phyloP scores from a whole-genome alignment of 2,797 vertebrate species.

The Taenioides sp. region DNA sequence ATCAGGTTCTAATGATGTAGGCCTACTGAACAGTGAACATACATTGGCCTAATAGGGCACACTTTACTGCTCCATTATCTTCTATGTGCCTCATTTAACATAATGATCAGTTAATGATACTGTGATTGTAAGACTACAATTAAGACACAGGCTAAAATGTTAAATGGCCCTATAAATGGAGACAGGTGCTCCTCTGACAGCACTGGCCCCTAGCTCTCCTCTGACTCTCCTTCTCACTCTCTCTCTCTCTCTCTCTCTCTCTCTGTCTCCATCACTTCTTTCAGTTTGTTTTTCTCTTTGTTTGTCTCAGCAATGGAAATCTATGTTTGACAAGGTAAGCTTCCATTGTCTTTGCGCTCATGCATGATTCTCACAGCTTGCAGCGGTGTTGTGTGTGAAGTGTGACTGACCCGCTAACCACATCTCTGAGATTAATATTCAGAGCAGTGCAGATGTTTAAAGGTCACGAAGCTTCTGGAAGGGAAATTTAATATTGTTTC shows the following conservation, averaged over 20 bases:
- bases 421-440: conserved; percentile 12
- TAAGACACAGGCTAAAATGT: conserved; percentile 9
- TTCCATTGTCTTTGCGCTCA: background rate
- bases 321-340: conserved; percentile 96
- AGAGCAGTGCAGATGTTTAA: conserved; percentile 25
- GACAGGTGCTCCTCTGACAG: conserved; percentile 41
- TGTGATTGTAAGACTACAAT: conserved; percentile 20
- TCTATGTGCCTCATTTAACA: conserved; percentile 40
- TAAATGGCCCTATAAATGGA: conserved; percentile 11
- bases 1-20: conserved; percentile 8
- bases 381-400: conserved; percentile 30
- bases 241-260: background rate
- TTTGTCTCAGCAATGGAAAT: conserved; percentile 90
- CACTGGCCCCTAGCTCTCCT: conserved; percentile 29
- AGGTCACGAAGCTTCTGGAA: conserved; percentile 31
- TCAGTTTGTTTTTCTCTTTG: conserved; percentile 36
- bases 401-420: conserved; percentile 17
- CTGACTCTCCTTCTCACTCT: conserved; percentile 3
- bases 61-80: conserved; percentile 38
- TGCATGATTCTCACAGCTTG: conserved; percentile 46
- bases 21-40: conserved; percentile 17
- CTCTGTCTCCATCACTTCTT: background rate
- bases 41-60: conserved; percentile 20
- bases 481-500: background rate
- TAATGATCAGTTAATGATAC: conserved; percentile 45